Conservation (phyloP, 2,888 invertebrate genomes). For the Ormyrus rosae region DNA sequence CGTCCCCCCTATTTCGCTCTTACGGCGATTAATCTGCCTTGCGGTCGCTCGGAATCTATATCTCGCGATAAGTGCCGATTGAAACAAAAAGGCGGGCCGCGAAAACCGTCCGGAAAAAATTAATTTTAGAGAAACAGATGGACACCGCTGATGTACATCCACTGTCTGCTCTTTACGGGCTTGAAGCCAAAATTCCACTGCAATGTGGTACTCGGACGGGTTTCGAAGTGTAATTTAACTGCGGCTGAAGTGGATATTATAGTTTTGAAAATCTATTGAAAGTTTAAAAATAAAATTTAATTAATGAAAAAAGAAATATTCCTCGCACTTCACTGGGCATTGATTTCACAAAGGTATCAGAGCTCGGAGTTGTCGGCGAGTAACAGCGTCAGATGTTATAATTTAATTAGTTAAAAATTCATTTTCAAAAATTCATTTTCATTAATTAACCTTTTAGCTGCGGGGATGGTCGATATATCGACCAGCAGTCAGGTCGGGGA, state of each 20-base stretch:
- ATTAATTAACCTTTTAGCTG: no score
- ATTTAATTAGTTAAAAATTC: no score
- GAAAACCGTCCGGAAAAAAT: background rate
- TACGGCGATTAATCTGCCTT: slow-evolving; percentile 2
- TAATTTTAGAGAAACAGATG: slow-evolving; percentile 17
- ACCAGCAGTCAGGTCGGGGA: no score
- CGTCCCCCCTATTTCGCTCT: background rate
- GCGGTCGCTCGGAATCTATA: slow-evolving; percentile 26
- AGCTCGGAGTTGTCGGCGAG: background rate
- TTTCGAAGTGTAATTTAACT: background rate
- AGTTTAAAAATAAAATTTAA: slow-evolving; percentile 3
- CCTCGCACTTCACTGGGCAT: background rate
- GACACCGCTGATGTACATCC: background rate
- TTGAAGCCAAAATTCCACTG: background rate
- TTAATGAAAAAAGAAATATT: background rate
- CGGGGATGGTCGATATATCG: no score
- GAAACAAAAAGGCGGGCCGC: background rate
- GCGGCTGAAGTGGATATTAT: background rate
- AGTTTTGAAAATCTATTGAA: background rate
- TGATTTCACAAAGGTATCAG: background rate
- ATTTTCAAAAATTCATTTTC: no score
- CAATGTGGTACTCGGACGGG: background rate
- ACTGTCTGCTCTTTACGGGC: background rate
- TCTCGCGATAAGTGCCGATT: slow-evolving; percentile 16
- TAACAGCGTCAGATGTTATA: background rate